Percentiles rank a stretch among this genome's conserved stretches.
These are phyloP conservation scores for Drosophila neonasuta DNA, from an alignment of 2,888 invertebrate species.

Conservation along the genomic window DNA sequence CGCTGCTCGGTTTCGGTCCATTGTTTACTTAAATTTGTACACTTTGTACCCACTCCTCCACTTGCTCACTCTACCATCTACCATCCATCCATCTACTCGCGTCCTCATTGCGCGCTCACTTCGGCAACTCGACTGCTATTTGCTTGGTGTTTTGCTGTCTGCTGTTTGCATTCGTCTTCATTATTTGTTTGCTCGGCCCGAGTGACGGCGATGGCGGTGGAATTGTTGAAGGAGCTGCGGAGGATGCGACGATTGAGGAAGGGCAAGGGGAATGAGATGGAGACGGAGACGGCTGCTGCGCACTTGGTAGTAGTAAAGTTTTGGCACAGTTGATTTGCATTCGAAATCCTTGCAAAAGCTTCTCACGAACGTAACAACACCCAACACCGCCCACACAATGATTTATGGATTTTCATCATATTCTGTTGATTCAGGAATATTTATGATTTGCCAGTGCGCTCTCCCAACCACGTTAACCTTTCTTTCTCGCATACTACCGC, in stretches of 20 bases:
- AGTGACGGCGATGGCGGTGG: constrained; percentile 39
- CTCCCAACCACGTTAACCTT: constrained; percentile 51
- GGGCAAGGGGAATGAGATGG: background rate
- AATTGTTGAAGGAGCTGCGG: background rate
- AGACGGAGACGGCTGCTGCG: constrained; percentile 54
- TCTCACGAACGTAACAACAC: constrained; percentile 6
- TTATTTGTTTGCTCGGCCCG: constrained; percentile 75
- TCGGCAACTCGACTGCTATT: constrained; percentile 60
- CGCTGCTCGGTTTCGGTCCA: constrained; percentile 64
- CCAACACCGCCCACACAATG: constrained; percentile 57
- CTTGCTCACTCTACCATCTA: background rate
- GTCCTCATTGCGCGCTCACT: background rate
- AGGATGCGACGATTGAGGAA: background rate
- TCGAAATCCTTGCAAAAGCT: constrained; percentile 68
- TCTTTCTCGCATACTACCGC: constrained; percentile 12
- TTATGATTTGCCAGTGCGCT: constrained; percentile 69
- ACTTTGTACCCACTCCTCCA: constrained; percentile 50
- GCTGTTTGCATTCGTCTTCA: constrained; percentile 78
- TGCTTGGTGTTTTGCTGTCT: constrained; percentile 77
- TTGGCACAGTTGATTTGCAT: constrained; percentile 79
- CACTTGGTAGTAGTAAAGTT: constrained; percentile 71
- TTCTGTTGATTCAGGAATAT: constrained; percentile 81
- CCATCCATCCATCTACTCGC: background rate
- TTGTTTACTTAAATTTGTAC: constrained; percentile 74
- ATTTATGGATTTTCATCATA: constrained; percentile 80